Conservation (phyloP, 2,113 vertebrate species). For the Cervus canadensis region DNA sequence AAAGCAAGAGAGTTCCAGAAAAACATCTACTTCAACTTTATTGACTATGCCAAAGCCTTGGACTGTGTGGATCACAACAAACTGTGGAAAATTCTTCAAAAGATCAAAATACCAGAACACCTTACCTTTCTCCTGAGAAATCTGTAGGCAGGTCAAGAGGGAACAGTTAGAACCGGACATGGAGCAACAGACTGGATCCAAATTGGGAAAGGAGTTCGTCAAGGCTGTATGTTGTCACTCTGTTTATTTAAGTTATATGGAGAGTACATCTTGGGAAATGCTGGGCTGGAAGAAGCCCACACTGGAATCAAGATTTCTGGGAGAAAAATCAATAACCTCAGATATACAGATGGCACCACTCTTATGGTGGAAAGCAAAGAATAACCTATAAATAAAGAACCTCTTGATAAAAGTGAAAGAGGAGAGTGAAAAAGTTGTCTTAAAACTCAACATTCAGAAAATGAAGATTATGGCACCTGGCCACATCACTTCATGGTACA, state of each 20-base stretch:
- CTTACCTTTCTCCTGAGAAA: background rate
- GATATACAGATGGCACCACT: background rate
- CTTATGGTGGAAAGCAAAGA: background rate
- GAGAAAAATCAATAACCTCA: background rate
- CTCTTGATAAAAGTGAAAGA: background rate
- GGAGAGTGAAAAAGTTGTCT: background rate
- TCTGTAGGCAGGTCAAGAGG: background rate
- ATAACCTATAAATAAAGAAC: background rate
- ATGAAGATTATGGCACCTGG: background rate
- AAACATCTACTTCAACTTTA: background rate
- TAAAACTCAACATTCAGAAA: background rate
- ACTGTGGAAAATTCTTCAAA: background rate
- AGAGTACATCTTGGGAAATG: background rate
- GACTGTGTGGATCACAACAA: background rate
- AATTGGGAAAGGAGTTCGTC: background rate
- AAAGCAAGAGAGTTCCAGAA: background rate
- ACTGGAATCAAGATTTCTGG: background rate
- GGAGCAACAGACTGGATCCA: background rate
- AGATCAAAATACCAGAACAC: background rate
- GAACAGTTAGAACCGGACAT: background rate
- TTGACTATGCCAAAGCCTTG: background rate
- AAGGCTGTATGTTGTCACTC: background rate
- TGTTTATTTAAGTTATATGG: background rate
- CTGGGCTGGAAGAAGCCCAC: background rate
- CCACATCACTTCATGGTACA: background rate